A percentile compares a stretch with the other conserved stretches of the same genome.
phyloP scores from a whole-genome alignment of 1,140 invertebrate species.

The Phthorimaea operculella region DNA sequence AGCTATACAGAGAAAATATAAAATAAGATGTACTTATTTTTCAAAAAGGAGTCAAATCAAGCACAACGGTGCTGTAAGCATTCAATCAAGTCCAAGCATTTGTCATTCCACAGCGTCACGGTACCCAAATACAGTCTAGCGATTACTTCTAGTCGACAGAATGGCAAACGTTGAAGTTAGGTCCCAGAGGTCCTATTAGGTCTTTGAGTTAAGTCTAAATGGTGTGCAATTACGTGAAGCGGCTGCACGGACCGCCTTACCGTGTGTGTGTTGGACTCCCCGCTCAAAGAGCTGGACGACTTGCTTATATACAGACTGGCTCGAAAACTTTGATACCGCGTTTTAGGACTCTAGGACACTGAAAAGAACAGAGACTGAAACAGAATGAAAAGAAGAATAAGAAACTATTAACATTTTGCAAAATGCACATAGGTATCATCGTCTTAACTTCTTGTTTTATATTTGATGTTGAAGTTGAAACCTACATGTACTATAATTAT shows the following conservation, averaged over 20 bases:
- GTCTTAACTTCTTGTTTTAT: too few species aligned
- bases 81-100: constrained; percentile 1
- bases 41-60: neutral
- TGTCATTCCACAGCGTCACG: constrained; percentile 2
- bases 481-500: too few species aligned
- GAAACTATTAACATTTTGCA: too few species aligned
- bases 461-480: too few species aligned
- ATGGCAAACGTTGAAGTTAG: constrained; percentile 1
- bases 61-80: neutral
- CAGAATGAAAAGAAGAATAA: neutral
- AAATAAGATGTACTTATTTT: constrained; percentile 3
- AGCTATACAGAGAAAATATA: too few species aligned
- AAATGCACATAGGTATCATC: too few species aligned
- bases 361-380: neutral
- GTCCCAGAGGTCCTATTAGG: neutral
- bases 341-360: neutral
- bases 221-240: neutral
- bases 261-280: neutral
- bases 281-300: neutral
- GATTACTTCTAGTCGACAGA: constrained; percentile 1
- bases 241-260: neutral
- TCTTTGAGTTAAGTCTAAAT: neutral
- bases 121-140: neutral
- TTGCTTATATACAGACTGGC: neutral
- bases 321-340: neutral